These are phyloP conservation scores for Chiroxiphia lanceolata DNA, from an alignment of 2,797 vertebrate genomes.

Conservation along the genomic window DNA sequence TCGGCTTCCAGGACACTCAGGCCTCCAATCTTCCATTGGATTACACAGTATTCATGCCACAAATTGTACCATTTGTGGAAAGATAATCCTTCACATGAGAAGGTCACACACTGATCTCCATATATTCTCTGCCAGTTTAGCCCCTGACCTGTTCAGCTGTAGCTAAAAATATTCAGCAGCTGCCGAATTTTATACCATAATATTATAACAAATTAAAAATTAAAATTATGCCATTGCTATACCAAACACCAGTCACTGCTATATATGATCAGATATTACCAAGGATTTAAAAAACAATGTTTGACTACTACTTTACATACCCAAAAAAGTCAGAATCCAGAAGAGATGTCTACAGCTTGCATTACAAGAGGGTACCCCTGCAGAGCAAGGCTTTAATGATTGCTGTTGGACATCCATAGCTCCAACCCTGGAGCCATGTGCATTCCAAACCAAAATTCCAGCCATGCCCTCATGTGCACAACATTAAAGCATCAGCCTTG, in stretches of 20 bases:
- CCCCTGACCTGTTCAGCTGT: background rate
- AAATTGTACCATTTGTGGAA: background rate
- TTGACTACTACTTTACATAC: background rate
- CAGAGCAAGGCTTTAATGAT: background rate
- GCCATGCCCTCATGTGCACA: background rate
- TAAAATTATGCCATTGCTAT: background rate
- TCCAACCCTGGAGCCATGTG: background rate
- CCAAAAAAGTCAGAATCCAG: background rate
- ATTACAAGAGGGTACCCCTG: background rate
- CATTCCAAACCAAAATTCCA: background rate
- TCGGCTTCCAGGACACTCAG: background rate
- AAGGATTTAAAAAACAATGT: background rate
- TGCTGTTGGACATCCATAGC: background rate
- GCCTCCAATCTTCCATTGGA: background rate
- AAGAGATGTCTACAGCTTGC: background rate
- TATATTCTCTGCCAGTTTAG: background rate
- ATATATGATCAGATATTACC: background rate
- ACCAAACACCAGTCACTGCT: background rate
- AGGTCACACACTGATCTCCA: background rate
- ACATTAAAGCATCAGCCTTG: background rate
- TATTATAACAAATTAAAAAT: background rate
- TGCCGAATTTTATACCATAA: background rate
- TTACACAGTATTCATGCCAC: background rate
- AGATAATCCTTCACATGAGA: background rate
- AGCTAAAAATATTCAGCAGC: background rate